Conservation (phyloP, 2,113 vertebrate genomes). For the Bucco capensis region DNA sequence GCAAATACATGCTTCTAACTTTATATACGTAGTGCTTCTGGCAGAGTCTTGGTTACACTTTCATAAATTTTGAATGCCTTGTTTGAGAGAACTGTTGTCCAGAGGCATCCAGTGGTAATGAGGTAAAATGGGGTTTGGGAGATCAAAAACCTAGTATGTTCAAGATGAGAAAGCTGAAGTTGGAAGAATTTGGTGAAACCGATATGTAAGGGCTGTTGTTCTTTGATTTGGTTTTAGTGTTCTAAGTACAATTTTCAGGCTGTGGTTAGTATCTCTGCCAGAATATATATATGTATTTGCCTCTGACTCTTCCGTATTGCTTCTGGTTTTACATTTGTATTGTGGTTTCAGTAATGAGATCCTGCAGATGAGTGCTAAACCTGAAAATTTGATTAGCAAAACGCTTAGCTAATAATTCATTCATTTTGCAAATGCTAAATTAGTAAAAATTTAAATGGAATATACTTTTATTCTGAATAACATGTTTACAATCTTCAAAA, state of each 20-base stretch:
- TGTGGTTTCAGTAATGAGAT: background rate
- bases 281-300: background rate
- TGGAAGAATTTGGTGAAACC: background rate
- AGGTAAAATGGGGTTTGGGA: background rate
- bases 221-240: background rate
- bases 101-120: background rate
- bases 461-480: background rate
- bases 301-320: background rate
- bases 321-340: background rate
- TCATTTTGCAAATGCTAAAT: background rate
- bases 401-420: background rate
- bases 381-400: background rate
- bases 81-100: background rate
- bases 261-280: background rate
- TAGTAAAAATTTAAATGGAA: background rate
- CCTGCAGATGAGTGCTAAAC: background rate
- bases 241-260: background rate
- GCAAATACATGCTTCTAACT: background rate
- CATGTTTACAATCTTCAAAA: background rate
- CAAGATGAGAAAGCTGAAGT: background rate
- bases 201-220: background rate
- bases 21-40: background rate
- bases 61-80: background rate
- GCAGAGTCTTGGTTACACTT: background rate
- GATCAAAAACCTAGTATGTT: background rate